Percentiles rank a stretch among this genome's conserved stretches.
These are phyloP conservation scores for Drosophila nigromelanica DNA, from an alignment of 1,140 invertebrate species.

Conservation along the genomic window DNA sequence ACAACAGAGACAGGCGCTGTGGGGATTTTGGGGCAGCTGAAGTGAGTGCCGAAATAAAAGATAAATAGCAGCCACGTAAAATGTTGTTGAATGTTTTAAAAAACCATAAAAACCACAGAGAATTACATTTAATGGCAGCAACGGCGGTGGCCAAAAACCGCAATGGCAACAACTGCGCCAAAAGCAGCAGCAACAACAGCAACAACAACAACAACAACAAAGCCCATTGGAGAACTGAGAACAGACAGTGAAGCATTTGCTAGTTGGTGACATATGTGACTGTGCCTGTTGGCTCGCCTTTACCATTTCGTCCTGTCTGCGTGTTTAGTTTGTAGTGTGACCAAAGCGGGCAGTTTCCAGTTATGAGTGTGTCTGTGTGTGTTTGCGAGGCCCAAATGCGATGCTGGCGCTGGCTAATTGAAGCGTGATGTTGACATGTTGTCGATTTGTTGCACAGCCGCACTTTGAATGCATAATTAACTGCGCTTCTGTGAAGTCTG, in stretches of 20 bases:
- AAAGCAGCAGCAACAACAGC: slow-evolving; percentile 19
- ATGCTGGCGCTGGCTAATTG: slow-evolving; percentile 52
- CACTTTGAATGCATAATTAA: slow-evolving; percentile 76
- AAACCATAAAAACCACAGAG: slow-evolving; percentile 82
- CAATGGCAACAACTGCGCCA: slow-evolving; percentile 64
- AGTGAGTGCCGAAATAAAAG: slow-evolving; percentile 65
- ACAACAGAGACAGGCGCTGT: neutral
- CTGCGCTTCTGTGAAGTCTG: slow-evolving; percentile 41
- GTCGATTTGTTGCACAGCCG: slow-evolving; percentile 53
- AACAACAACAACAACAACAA: slow-evolving; percentile 8
- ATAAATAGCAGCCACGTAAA: slow-evolving; percentile 82
- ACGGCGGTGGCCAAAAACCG: slow-evolving; percentile 54
- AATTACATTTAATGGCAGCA: slow-evolving; percentile 81
- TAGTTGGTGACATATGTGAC: slow-evolving; percentile 40
- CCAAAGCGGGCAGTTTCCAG: slow-evolving; percentile 6
- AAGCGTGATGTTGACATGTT: slow-evolving; percentile 67
- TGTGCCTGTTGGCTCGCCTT: neutral
- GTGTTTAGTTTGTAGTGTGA: slow-evolving; percentile 24
- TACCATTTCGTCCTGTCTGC: slow-evolving; percentile 24
- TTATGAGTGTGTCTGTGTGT: neutral
- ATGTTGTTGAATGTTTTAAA: slow-evolving; percentile 82
- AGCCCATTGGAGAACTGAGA: slow-evolving; percentile 9
- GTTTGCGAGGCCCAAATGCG: slow-evolving; percentile 1
- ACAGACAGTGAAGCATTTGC: slow-evolving; percentile 20
- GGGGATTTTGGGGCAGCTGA: slow-evolving; percentile 19